These are phyloP conservation scores for Tineola bisselliella DNA, from an alignment of 2,888 invertebrate species.

Conservation along the genomic window DNA sequence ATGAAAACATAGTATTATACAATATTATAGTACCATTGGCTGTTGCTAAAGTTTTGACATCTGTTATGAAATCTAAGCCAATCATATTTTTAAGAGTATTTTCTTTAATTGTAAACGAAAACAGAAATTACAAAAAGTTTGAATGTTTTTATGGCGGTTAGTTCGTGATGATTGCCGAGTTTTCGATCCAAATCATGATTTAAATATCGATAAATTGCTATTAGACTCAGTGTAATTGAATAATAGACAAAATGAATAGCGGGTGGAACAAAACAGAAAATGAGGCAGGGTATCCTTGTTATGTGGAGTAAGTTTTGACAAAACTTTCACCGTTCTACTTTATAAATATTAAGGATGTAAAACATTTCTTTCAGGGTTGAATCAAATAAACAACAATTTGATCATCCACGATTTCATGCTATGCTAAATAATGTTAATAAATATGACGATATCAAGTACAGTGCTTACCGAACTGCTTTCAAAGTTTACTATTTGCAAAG, in stretches of 20 bases:
- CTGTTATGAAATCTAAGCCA: neutral
- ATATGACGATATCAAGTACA: slow-evolving; percentile 77
- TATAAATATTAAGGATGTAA: neutral
- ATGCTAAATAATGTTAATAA: slow-evolving; percentile 68
- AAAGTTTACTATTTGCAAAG: slow-evolving; percentile 64
- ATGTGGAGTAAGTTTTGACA: slow-evolving; percentile 57
- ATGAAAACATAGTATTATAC: neutral
- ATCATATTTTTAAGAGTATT: neutral
- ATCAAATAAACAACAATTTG: slow-evolving; percentile 61
- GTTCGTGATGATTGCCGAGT: slow-evolving; percentile 6
- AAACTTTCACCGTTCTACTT: slow-evolving; percentile 18
- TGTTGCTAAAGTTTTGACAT: neutral
- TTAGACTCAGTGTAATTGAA: neutral
- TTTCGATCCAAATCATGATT: neutral
- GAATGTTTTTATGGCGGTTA: slow-evolving; percentile 37
- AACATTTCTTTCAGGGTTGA: slow-evolving; percentile 47
- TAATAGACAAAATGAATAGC: slow-evolving; percentile 30
- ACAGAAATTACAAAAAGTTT: slow-evolving; percentile 18
- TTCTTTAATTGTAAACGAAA: neutral
- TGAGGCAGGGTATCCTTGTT: slow-evolving; percentile 70
- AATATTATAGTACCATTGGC: neutral
- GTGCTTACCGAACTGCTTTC: slow-evolving; percentile 78
- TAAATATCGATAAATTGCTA: neutral
- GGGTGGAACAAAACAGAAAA: slow-evolving; percentile 69
- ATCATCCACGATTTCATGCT: slow-evolving; percentile 69